Conservation (phyloP, 2,113 vertebrate species). For the Xiphorhynchus elegans region DNA sequence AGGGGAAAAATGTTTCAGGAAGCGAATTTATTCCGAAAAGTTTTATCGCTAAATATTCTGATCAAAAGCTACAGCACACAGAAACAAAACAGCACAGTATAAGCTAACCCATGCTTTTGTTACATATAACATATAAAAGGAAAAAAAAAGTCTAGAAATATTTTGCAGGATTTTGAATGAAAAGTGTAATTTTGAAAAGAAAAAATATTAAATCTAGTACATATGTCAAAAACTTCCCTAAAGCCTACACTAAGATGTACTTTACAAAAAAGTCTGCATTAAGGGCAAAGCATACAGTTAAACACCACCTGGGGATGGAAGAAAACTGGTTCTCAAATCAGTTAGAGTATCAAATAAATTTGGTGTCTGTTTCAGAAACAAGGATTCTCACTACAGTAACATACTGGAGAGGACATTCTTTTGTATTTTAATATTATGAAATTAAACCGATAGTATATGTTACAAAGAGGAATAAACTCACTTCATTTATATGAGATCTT, state of each 20-base stretch:
- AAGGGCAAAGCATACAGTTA: conserved; percentile 37
- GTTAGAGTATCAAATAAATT: conserved; percentile 39
- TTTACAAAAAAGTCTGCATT: conserved; percentile 51
- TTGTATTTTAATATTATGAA: background rate
- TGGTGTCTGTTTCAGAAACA: conserved; percentile 51
- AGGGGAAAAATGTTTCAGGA: background rate
- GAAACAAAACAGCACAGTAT: conserved; percentile 30
- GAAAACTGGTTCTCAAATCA: conserved; percentile 9
- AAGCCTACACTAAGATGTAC: conserved; percentile 2
- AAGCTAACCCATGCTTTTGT: conserved; percentile 47
- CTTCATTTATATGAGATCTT: background rate
- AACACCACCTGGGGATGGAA: conserved; percentile 15
- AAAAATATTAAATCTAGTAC: conserved; percentile 11
- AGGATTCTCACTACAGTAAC: conserved; percentile 55
- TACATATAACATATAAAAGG: conserved; percentile 29
- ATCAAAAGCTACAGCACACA: conserved; percentile 32
- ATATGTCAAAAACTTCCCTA: conserved; percentile 1
- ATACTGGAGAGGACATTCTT: conserved; percentile 47
- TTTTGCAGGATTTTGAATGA: conserved; percentile 26
- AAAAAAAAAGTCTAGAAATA: background rate
- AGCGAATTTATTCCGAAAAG: conserved; percentile 32
- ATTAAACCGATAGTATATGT: background rate
- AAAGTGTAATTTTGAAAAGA: background rate
- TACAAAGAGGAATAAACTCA: conserved; percentile 10
- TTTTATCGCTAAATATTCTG: conserved; percentile 35